Evolutionary conservation across 2,113 vertebrate species (phyloP).

Genomic region (Ammospiza caudacuta): DNA sequence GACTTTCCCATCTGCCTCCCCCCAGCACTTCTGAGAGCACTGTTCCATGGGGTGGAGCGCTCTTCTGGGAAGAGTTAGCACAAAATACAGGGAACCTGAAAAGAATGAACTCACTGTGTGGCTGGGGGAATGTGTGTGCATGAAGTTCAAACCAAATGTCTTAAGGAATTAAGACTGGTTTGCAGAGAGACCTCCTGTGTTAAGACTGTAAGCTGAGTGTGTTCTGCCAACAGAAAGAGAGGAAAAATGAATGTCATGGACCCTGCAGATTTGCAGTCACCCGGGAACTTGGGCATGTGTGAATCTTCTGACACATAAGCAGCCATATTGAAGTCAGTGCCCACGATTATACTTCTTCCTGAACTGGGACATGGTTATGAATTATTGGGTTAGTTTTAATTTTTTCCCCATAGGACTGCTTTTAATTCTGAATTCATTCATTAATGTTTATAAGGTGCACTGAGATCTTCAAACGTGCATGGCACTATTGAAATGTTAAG

Average conservation of each 20-base stretch:
- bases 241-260: not conserved
- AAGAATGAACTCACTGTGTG: constrained; percentile 51
- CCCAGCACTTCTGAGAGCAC: not conserved
- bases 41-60: rapidly evolving
- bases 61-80: constrained; percentile 31
- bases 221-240: constrained; percentile 9
- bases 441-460: not conserved
- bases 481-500: not conserved
- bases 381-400: constrained; percentile 12
- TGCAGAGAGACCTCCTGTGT: not conserved
- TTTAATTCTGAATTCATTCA: constrained; percentile 13
- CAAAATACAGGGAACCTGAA: constrained; percentile 9
- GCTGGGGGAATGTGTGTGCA: not conserved
- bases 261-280: not conserved
- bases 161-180: not conserved
- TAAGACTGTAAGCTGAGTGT: not conserved
- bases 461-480: not conserved
- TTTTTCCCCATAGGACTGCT: not conserved
- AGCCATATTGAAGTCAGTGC: not conserved
- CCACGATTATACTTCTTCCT: rapidly evolving
- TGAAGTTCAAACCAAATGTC: constrained; percentile 61
- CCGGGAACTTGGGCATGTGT: not conserved
- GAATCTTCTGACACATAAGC: not conserved
- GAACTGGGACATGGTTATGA: not conserved
- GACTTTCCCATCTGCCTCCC: not conserved